These are phyloP conservation scores for Eonycteris spelaea DNA, from an alignment of 2,113 vertebrate species.

Conservation along the genomic window DNA sequence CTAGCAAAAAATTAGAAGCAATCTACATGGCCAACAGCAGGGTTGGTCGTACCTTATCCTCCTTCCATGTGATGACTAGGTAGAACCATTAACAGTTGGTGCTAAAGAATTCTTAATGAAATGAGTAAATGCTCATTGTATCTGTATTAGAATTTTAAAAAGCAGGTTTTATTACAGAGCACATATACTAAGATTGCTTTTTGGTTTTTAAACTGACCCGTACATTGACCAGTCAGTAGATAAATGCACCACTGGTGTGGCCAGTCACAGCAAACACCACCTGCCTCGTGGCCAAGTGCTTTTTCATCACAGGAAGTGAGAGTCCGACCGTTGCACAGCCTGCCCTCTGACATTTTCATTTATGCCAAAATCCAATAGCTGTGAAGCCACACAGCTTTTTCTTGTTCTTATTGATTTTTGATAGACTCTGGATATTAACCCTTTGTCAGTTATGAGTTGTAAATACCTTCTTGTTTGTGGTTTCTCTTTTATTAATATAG, in stretches of 20 bases:
- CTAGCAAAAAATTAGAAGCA: neutral
- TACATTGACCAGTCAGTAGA: neutral
- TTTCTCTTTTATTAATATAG: neutral
- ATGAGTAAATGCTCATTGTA: neutral
- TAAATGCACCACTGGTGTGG: neutral
- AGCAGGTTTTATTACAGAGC: neutral
- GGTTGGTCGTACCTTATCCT: neutral
- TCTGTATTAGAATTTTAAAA: neutral
- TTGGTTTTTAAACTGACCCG: neutral
- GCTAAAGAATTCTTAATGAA: neutral
- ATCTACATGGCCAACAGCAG: neutral
- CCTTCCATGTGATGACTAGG: neutral
- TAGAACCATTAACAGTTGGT: neutral
- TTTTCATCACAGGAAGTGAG: neutral
- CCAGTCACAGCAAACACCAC: neutral
- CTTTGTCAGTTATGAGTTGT: neutral
- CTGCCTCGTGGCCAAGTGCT: rapidly evolving
- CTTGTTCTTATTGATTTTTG: neutral
- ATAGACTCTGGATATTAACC: neutral
- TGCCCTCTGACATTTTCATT: neutral
- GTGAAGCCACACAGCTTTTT: neutral
- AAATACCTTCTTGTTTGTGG: neutral
- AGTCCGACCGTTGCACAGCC: rapidly evolving
- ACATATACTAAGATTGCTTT: neutral
- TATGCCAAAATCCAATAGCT: neutral